phyloP scores from a whole-genome alignment of 2,797 vertebrate genomes.

The Gallinago solitaria region DNA sequence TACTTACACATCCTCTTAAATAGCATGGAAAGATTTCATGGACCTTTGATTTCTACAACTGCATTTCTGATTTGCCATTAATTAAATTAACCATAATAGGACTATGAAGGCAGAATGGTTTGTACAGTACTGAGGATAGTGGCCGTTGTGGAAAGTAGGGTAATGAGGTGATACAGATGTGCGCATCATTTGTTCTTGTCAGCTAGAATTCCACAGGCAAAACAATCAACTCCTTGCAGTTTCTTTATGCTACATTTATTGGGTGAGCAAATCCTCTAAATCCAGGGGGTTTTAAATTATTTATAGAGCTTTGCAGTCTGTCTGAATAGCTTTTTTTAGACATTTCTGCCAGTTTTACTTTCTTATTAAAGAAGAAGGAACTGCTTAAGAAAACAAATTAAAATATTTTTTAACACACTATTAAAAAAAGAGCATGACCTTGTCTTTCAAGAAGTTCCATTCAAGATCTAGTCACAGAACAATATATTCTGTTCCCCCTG shows the following conservation, averaged over 20 bases:
- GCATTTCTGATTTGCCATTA: not conserved
- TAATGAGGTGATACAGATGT: not conserved
- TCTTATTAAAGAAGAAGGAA: not conserved
- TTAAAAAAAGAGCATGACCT: not conserved
- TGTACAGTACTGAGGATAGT: not conserved
- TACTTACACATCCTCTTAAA: not conserved
- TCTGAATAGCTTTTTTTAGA: not conserved
- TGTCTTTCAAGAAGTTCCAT: not conserved
- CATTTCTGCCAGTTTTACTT: not conserved
- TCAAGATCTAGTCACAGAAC: not conserved
- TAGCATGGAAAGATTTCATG: not conserved
- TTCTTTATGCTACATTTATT: not conserved
- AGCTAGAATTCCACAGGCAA: not conserved
- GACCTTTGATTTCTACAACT: not conserved
- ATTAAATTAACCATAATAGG: not conserved
- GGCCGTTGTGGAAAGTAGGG: not conserved
- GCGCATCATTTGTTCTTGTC: not conserved
- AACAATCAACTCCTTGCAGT: not conserved
- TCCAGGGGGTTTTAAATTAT: not conserved
- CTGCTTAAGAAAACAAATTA: not conserved
- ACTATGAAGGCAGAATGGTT: not conserved
- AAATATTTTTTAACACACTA: not conserved
- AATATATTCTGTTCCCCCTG: not conserved
- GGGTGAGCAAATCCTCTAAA: slow-evolving; percentile 4
- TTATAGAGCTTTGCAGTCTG: not conserved